These are phyloP conservation scores for Saturnia japonica DNA, from an alignment of 2,888 invertebrate species.

Conservation along the genomic window DNA sequence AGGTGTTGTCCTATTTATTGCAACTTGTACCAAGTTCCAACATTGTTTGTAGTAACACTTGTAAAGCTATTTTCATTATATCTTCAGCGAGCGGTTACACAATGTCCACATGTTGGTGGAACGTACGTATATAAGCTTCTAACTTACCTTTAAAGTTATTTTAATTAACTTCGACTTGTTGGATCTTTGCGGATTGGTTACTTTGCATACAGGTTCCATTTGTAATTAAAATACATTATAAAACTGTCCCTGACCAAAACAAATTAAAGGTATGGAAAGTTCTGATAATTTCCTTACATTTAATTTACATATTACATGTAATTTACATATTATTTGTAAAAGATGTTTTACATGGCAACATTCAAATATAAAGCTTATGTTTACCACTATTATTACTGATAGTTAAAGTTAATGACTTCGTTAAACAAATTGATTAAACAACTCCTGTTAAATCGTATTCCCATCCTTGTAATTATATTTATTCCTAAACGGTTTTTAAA, in stretches of 20 bases:
- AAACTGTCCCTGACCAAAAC: neutral
- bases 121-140: conserved; percentile 25
- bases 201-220: neutral
- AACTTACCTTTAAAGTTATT: conserved; percentile 18
- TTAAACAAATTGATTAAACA: too few species aligned
- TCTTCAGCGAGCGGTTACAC: conserved; percentile 43
- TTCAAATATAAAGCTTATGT: too few species aligned
- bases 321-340: too few species aligned
- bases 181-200: neutral
- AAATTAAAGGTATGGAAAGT: neutral
- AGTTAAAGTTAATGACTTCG: too few species aligned
- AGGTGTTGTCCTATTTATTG: neutral
- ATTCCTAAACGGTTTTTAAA: too few species aligned
- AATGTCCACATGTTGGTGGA: conserved; percentile 40
- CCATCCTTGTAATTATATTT: too few species aligned
- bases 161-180: conserved; percentile 16
- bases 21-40: conserved; percentile 24
- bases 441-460: too few species aligned
- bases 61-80: conserved; percentile 52
- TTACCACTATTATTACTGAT: too few species aligned
- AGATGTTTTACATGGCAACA: too few species aligned
- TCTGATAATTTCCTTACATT: neutral
- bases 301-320: too few species aligned
- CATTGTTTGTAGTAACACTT: conserved; percentile 46
- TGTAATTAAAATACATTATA: neutral